Evolutionary conservation across 2,888 invertebrate species (phyloP), one percentile per base, ranked within the genome.

Genomic region (Diloba caeruleocephala): DNA sequence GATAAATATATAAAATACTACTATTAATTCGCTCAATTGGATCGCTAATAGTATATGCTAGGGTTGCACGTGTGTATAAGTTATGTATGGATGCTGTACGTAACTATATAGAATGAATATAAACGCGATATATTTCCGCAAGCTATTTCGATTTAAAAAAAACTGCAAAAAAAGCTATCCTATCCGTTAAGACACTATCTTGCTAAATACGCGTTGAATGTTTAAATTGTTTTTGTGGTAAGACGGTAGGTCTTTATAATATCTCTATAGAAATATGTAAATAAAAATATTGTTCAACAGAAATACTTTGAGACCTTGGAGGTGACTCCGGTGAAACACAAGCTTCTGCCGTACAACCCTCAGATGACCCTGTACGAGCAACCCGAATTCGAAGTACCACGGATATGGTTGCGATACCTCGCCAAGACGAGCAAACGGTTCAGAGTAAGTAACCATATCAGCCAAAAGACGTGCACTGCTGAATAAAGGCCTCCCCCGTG

Each of bases 331-430:
- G 87, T 89, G 9, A 63, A 81, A 13, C 92, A 93, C 62, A 59
- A 50, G 1, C 63, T 93, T 28, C 28, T 91, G 17, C 85, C 90
- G 5, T 92, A 67, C 79, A 86, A 87, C 66, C 84, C 88, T 0
- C 41, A 62, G 1, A n/a, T 89, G 17, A 87, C 87, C 0, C 61
- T 93, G 23, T 89, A 89, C 76, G 86, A 92, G 34, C 92, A 92
- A 33, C 90, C 92, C 0, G 90, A 86, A 25, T 74, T 82, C 29
- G 92, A 92, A 56, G 78, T 92, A 71, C 92, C 92, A 0, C 50
- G 77, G 1, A 55, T 83, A 0, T 92, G 91, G 90, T 60, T 87
- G 9, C 74, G 82, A 3, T 87, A 89, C 64, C 82, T 92, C 17
- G 81, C 88, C 21, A 84, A 84, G 46, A 81, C 70, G 5, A 88